phyloP scores from a whole-genome alignment of 2,113 vertebrate species.

The Ptilorrhoa leucosticta region DNA sequence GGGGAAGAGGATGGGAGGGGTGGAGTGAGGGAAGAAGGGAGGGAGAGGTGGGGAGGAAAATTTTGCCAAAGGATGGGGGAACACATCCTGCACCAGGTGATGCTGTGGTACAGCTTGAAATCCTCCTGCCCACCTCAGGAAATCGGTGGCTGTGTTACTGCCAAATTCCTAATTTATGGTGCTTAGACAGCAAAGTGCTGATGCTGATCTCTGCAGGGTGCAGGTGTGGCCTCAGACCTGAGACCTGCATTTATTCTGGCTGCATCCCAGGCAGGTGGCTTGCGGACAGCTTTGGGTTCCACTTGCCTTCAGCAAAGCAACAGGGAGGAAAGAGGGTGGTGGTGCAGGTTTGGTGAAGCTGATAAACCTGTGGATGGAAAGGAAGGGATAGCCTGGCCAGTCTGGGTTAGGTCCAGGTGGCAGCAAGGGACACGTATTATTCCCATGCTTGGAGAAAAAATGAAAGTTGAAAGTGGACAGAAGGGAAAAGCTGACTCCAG shows the following conservation, averaged over 20 bases:
- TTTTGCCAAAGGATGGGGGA: neutral
- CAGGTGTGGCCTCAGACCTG: neutral
- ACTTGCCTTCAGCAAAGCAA: neutral
- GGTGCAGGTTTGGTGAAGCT: neutral
- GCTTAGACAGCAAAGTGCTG: neutral
- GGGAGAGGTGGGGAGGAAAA: neutral
- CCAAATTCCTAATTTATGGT: neutral
- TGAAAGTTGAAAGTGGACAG: neutral
- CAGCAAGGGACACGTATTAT: neutral
- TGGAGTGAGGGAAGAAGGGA: neutral
- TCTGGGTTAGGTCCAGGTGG: neutral
- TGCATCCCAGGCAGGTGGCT: neutral
- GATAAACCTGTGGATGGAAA: neutral
- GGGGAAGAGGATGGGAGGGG: neutral
- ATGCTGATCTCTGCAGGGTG: neutral
- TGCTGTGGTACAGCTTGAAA: neutral
- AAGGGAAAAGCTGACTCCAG: neutral
- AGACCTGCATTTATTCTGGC: neutral
- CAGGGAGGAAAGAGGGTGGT: neutral
- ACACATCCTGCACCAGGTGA: neutral
- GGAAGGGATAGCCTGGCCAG: neutral
- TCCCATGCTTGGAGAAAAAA: neutral
- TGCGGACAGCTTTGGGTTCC: neutral
- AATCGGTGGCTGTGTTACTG: neutral
- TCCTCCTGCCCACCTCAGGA: neutral